Conservation (phyloP, 1,140 invertebrate genomes). For the Antheraea pernyi region DNA sequence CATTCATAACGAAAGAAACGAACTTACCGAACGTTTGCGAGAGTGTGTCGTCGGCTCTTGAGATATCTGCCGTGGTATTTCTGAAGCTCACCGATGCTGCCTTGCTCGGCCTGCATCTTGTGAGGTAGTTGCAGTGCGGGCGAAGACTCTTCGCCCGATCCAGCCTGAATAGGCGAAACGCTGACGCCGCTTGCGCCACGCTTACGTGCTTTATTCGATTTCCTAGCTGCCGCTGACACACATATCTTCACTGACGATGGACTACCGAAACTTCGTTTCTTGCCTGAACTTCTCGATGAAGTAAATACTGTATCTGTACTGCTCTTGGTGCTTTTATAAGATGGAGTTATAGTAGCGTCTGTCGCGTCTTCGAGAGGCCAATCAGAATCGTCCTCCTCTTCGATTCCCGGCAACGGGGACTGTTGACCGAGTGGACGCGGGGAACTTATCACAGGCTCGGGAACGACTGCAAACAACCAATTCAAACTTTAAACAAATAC, state of each 20-base stretch:
- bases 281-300: conserved; percentile 69
- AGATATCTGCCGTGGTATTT: conserved; percentile 91
- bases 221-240: conserved; percentile 69
- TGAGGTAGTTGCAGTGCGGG: conserved; percentile 43
- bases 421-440: conserved; percentile 76
- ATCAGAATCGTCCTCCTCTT: conserved; percentile 81
- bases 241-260: conserved; percentile 74
- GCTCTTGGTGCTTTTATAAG: conserved; percentile 75
- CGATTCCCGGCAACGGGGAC: conserved; percentile 81
- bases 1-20: background rate
- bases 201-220: conserved; percentile 68
- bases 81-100: conserved; percentile 91
- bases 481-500: conserved; percentile 37
- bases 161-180: conserved; percentile 49
- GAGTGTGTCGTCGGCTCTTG: conserved; percentile 89
- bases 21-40: conserved; percentile 93
- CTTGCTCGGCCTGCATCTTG: conserved; percentile 93
- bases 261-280: conserved; percentile 67
- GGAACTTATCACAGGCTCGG: conserved; percentile 69
- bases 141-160: conserved; percentile 52
- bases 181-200: conserved; percentile 59
- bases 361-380: conserved; percentile 75
- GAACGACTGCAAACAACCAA: conserved; percentile 66
- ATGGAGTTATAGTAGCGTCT: conserved; percentile 71
- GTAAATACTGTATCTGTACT: conserved; percentile 72